phyloP scores from a whole-genome alignment of 2,888 invertebrate genomes.

The Tineola bisselliella region DNA sequence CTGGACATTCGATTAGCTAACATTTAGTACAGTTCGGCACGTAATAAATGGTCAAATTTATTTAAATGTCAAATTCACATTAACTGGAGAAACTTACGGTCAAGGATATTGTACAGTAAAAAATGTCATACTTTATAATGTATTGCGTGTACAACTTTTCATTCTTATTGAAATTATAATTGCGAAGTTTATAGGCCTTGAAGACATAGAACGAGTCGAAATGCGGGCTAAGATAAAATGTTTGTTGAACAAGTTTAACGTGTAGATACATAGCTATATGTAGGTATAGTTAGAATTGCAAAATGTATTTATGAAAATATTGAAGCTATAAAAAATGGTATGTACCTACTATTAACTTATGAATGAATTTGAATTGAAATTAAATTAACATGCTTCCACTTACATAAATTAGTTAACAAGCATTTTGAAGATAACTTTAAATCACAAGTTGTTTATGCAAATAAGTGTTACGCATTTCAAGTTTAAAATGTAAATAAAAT shows the following conservation, averaged over 20 bases:
- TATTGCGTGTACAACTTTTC: background rate
- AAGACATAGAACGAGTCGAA: background rate
- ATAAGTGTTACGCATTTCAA: background rate
- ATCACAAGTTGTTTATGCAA: background rate
- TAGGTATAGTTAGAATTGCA: too few species aligned
- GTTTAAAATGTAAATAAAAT: background rate
- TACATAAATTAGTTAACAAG: background rate
- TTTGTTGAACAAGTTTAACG: background rate
- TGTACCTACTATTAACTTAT: too few species aligned
- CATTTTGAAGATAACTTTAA: background rate
- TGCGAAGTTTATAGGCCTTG: background rate
- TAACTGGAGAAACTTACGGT: background rate
- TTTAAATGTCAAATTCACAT: background rate
- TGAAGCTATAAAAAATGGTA: too few species aligned
- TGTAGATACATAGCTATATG: background rate
- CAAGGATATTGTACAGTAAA: background rate
- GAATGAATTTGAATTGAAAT: too few species aligned
- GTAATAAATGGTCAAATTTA: background rate
- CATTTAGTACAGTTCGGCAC: slow-evolving; percentile 12
- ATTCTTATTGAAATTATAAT: background rate
- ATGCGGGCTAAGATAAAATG: background rate
- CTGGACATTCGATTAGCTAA: slow-evolving; percentile 13
- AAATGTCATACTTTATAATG: background rate
- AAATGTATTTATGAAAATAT: too few species aligned
- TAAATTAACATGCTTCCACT: too few species aligned